Conservation (phyloP, 23 tunicate species). For the Halocynthia roretzi region DNA sequence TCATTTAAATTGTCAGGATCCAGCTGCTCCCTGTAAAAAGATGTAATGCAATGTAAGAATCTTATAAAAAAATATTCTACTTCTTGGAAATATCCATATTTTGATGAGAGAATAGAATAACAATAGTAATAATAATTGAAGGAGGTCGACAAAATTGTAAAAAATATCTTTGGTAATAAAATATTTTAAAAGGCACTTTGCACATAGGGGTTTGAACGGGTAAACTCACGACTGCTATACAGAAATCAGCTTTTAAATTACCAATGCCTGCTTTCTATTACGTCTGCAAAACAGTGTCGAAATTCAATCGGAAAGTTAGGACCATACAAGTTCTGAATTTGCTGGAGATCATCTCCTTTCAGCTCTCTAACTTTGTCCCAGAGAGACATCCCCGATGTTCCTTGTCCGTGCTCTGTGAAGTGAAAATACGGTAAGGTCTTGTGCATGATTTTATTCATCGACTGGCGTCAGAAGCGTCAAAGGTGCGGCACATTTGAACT, state of each 20-base stretch:
- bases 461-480: no score
- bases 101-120: neutral
- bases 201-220: neutral
- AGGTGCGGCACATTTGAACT: no score
- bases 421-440: neutral
- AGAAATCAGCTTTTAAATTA: slow-evolving; percentile 11
- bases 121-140: no score
- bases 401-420: slow-evolving; percentile 20
- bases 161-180: neutral
- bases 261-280: slow-evolving; percentile 89
- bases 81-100: neutral
- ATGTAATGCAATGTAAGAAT: neutral
- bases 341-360: slow-evolving; percentile 86
- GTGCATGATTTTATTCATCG: no score
- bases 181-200: neutral
- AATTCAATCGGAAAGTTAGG: slow-evolving; percentile 96
- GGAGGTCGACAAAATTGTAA: neutral
- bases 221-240: neutral
- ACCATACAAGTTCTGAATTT: slow-evolving; percentile 88
- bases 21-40: slow-evolving; percentile 67
- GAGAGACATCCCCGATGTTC: slow-evolving; percentile 52
- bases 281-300: slow-evolving; percentile 93
- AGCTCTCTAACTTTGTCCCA: slow-evolving; percentile 96
- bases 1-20: slow-evolving; percentile 93
- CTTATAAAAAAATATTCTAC: no score